Percentiles rank a stretch among this genome's conserved stretches.
These are phyloP conservation scores for Buphagus erythrorhynchus DNA, from an alignment of 2,797 vertebrate genomes.

Conservation along the genomic window DNA sequence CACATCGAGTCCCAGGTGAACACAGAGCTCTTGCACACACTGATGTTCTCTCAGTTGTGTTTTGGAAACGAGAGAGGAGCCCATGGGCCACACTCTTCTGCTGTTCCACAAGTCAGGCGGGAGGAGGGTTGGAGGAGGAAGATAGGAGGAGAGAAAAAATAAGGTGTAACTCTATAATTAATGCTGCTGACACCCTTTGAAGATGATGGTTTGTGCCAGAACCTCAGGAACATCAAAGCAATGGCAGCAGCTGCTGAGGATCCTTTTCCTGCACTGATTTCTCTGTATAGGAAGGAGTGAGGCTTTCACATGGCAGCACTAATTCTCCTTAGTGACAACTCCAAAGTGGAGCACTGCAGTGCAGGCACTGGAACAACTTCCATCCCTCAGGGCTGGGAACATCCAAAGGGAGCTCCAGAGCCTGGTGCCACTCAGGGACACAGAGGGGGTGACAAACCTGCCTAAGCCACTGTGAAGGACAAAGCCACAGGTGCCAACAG, in stretches of 20 bases:
- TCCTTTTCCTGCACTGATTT: neutral
- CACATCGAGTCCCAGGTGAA: neutral
- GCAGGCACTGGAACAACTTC: neutral
- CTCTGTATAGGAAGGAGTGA: neutral
- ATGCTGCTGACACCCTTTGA: neutral
- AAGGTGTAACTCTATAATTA: neutral
- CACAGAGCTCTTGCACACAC: neutral
- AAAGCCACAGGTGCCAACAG: neutral
- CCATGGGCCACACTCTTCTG: neutral
- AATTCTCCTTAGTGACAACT: neutral
- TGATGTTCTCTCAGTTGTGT: accelerated
- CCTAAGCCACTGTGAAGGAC: neutral
- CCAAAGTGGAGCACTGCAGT: neutral
- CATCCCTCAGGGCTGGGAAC: neutral
- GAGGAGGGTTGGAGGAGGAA: neutral
- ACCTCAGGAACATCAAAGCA: constrained; percentile 5
- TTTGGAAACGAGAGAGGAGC: neutral
- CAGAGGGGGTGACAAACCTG: neutral
- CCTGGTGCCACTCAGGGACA: neutral
- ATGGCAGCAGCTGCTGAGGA: accelerated
- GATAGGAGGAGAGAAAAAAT: neutral
- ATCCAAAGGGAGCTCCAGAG: neutral
- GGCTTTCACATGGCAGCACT: neutral
- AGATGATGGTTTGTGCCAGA: neutral
- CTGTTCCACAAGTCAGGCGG: neutral